These are phyloP conservation scores for Physocephala rufipes DNA, from an alignment of 2,888 invertebrate species.

Conservation along the genomic window DNA sequence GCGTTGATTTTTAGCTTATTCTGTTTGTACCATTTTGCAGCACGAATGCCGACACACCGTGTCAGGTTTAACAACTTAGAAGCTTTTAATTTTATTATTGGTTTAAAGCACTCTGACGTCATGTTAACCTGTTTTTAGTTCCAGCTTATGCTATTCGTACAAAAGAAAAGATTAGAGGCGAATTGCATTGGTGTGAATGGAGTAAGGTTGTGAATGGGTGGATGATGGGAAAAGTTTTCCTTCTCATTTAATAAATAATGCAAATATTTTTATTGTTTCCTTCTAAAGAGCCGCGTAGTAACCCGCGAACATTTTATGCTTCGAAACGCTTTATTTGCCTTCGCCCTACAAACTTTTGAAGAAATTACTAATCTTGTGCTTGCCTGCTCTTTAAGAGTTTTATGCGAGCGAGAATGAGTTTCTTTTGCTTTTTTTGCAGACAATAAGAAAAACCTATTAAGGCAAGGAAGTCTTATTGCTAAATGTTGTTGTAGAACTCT, in stretches of 20 bases:
- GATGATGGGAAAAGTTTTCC: not conserved
- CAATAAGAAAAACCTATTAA: not conserved
- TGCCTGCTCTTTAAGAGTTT: not conserved
- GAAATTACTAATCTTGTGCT: not conserved
- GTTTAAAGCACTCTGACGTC: conserved; percentile 11
- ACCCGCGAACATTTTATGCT: not conserved
- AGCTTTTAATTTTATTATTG: not conserved
- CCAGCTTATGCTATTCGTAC: not conserved
- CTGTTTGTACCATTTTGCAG: not conserved
- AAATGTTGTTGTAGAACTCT: not conserved
- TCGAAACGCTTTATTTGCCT: not conserved
- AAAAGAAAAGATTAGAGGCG: not conserved
- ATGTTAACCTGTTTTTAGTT: conserved; percentile 17
- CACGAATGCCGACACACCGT: not conserved
- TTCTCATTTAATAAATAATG: conserved; percentile 16
- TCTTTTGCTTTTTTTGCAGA: not conserved
- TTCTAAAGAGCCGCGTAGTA: not conserved
- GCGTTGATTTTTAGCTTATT: not conserved
- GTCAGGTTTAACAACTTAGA: not conserved
- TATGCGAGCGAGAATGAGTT: conserved; percentile 5
- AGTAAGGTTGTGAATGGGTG: not conserved
- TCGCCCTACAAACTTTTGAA: not conserved
- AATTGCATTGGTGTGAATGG: not conserved
- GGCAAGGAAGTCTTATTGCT: not conserved
- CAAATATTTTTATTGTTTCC: conserved; percentile 12